Percentiles rank a stretch among this genome's conserved stretches.
Conservation (phyloP, 2,888 invertebrate genomes). For the Marronus borbonicus region DNA sequence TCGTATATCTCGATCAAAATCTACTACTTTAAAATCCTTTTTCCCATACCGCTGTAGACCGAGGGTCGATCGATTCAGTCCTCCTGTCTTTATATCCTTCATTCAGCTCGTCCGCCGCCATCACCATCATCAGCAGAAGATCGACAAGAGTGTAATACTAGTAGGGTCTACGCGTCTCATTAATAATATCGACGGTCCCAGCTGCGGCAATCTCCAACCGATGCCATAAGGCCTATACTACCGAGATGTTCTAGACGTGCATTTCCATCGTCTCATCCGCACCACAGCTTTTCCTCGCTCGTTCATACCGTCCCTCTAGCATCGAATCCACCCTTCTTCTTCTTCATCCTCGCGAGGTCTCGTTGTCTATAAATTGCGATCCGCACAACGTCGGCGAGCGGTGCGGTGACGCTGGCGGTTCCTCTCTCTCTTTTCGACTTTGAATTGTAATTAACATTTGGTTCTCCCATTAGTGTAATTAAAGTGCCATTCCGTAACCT, state of each 20-base stretch:
- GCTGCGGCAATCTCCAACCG: conserved; percentile 62
- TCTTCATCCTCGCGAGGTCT: conserved; percentile 50
- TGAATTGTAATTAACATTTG: conserved; percentile 84
- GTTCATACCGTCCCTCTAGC: conserved; percentile 43
- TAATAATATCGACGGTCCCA: conserved; percentile 69
- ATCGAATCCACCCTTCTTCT: conserved; percentile 38
- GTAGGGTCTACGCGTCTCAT: conserved; percentile 60
- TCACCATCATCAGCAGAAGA: conserved; percentile 49
- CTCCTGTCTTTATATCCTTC: conserved; percentile 24
- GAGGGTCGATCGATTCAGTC: conserved; percentile 18
- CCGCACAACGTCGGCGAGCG: conserved; percentile 31
- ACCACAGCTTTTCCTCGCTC: neutral
- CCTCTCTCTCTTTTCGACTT: conserved; percentile 76
- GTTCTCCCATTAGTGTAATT: conserved; percentile 85
- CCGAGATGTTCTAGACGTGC: conserved; percentile 14
- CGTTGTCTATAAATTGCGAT: conserved; percentile 67
- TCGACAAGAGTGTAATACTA: conserved; percentile 54
- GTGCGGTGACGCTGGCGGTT: conserved; percentile 55
- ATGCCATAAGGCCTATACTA: conserved; percentile 53
- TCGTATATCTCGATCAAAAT: neutral
- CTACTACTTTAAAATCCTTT: conserved; percentile 9
- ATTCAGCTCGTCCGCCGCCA: conserved; percentile 25
- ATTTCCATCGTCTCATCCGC: conserved; percentile 22
- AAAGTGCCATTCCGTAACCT: conserved; percentile 80
- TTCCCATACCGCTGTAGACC: neutral